These are phyloP conservation scores for Notothenia coriiceps DNA, from an alignment of 2,113 vertebrate species.

Conservation along the genomic window DNA sequence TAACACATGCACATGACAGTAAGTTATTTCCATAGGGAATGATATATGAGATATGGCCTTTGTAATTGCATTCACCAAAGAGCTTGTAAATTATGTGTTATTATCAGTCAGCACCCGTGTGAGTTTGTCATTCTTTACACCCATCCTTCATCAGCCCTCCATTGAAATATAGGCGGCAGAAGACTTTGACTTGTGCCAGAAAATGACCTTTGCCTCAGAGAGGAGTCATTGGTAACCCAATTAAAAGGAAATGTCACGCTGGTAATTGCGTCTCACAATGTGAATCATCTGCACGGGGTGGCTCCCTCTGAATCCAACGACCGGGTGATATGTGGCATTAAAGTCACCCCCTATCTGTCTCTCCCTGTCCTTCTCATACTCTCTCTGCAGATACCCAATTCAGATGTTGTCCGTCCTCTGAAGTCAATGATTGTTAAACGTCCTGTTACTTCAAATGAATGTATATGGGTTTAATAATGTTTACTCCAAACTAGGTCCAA, in stretches of 20 bases:
- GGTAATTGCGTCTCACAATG: constrained; percentile 81
- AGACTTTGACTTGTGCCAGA: constrained; percentile 76
- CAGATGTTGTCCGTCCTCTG: constrained; percentile 6
- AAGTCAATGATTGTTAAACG: constrained; percentile 26
- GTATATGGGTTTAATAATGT: background rate
- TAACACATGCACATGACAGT: background rate
- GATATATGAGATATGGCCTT: constrained; percentile 8
- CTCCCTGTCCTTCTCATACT: constrained; percentile 28
- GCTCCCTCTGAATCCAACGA: constrained; percentile 40
- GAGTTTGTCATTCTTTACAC: constrained; percentile 38
- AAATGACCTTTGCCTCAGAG: constrained; percentile 84
- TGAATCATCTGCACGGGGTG: constrained; percentile 72
- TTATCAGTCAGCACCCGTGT: constrained; percentile 30
- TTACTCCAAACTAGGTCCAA: background rate
- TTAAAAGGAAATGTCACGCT: constrained; percentile 87
- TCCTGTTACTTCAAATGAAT: background rate
- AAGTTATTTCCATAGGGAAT: constrained; percentile 3
- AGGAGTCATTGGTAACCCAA: constrained; percentile 83
- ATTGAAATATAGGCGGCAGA: constrained; percentile 56
- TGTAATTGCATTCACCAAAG: constrained; percentile 38
- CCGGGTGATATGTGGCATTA: constrained; percentile 67
- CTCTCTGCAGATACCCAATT: background rate
- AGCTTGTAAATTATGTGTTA: constrained; percentile 60
- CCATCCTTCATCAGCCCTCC: constrained; percentile 53
- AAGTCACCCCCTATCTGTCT: constrained; percentile 42